Evolutionary conservation across 2,113 vertebrate genomes (phyloP).

Genomic region (Crotalus horridus): DNA sequence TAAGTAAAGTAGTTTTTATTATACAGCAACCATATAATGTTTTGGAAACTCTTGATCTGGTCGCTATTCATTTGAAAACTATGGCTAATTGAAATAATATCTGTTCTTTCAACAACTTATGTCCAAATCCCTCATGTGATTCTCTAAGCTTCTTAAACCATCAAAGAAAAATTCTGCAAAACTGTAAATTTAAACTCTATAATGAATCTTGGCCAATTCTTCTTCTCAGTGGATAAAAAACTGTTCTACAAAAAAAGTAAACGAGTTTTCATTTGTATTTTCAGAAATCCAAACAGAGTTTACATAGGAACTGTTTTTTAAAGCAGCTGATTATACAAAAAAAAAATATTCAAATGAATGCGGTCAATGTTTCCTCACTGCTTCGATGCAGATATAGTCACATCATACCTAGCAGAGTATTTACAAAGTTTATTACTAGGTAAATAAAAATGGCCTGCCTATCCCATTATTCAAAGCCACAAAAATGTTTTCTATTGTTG

Average conservation of each 20-base stretch:
- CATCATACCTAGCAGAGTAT: background rate
- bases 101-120: slow-evolving; percentile 10
- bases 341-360: background rate
- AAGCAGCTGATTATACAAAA: background rate
- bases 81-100: background rate
- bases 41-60: background rate
- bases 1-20: background rate
- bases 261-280: background rate
- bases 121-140: slow-evolving; percentile 2
- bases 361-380: background rate
- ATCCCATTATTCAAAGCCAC: background rate
- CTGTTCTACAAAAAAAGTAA: background rate
- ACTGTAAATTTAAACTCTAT: background rate
- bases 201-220: background rate
- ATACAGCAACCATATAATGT: background rate
- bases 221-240: background rate
- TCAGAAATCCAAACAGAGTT: background rate
- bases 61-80: background rate
- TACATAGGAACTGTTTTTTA: background rate
- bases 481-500: background rate
- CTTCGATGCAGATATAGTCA: background rate
- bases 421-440: background rate
- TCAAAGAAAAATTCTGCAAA: background rate
- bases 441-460: background rate
- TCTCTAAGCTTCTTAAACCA: slow-evolving; percentile 27